Evolutionary conservation across 2,113 vertebrate species (phyloP).

Genomic region (Coryphaenoides rupestris): DNA sequence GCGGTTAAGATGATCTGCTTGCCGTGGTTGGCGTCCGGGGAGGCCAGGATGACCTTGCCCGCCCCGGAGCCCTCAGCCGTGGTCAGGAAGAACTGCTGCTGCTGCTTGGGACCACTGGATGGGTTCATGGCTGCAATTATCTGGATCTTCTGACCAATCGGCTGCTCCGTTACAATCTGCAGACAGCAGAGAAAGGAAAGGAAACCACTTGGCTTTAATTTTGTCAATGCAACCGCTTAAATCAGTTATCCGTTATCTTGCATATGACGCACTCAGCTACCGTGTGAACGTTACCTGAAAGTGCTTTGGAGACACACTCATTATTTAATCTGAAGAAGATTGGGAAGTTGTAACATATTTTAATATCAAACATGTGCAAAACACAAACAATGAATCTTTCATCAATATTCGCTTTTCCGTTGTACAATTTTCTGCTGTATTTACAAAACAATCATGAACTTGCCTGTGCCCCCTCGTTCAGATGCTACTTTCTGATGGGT

Average conservation of each 20-base stretch:
- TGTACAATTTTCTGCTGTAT: too few relatives aligned
- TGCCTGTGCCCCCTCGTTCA: conserved; percentile 88
- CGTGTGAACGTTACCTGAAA: conserved; percentile 97
- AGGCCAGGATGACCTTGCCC: conserved; percentile 91
- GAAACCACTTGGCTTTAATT: background rate
- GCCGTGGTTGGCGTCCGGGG: conserved; percentile 83
- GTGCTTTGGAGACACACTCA: conserved; percentile 89
- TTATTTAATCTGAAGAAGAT: conserved; percentile 82
- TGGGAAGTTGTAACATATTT: conserved; percentile 17
- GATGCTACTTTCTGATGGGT: conserved; percentile 87
- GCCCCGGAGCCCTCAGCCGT: conserved; percentile 87
- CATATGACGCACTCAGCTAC: conserved; percentile 75
- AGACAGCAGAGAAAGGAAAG: conserved; percentile 34
- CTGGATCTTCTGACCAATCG: conserved; percentile 96
- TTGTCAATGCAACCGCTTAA: too few relatives aligned
- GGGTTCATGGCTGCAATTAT: conserved; percentile 92
- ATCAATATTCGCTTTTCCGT: too few relatives aligned
- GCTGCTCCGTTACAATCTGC: conserved; percentile 98
- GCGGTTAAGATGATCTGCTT: conserved; percentile 97
- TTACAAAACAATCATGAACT: conserved; percentile 50
- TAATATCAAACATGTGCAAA: too few relatives aligned
- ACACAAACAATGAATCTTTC: too few relatives aligned
- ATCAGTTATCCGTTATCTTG: conserved; percentile 46
- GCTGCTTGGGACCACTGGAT: conserved; percentile 84
- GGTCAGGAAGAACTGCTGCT: conserved; percentile 94